Percentiles rank a stretch among this genome's conserved stretches.
phyloP scores from a whole-genome alignment of 2,797 vertebrate genomes.

The Melanotaenia pygmaea region DNA sequence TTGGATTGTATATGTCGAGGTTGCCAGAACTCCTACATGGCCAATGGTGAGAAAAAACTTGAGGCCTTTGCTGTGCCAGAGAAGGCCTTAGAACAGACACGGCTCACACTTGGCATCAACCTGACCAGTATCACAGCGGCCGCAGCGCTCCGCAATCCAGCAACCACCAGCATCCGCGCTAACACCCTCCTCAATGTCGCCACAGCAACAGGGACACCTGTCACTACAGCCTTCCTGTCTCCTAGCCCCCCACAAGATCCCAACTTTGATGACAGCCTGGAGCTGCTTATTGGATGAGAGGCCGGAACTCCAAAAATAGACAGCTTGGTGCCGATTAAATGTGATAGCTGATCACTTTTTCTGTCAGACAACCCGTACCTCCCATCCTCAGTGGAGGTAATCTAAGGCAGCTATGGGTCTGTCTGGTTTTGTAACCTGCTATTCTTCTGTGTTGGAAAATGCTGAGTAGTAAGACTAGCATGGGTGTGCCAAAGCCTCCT shows the following conservation, averaged over 20 bases:
- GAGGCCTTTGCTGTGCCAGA: constrained; percentile 99
- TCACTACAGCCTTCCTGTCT: constrained; percentile 94
- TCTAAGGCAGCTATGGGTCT: constrained; percentile 93
- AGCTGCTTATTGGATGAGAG: constrained; percentile 88
- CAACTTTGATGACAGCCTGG: constrained; percentile 94
- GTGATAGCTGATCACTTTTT: constrained; percentile 65
- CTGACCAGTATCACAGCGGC: constrained; percentile 94
- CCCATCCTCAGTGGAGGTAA: constrained; percentile 49
- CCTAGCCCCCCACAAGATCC: constrained; percentile 92
- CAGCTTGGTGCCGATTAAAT: constrained; percentile 72
- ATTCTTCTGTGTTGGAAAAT: constrained; percentile 72
- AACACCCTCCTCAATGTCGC: constrained; percentile 91
- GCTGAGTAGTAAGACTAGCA: constrained; percentile 76
- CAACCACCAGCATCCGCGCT: constrained; percentile 90
- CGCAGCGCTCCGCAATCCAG: constrained; percentile 86
- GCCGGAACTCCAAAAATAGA: constrained; percentile 49
- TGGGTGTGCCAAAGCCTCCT: constrained; percentile 82
- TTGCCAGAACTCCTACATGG: constrained; percentile 99
- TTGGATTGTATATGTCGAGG: constrained; percentile 99
- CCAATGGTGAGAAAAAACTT: constrained; percentile 99
- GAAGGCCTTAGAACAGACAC: constrained; percentile 98
- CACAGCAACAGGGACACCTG: constrained; percentile 81
- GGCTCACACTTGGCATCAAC: constrained; percentile 99
- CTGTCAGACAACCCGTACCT: constrained; percentile 61
- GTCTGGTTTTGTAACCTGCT: constrained; percentile 83